Base-by-base conservation (phyloP, 2,113 vertebrate species). In the Pelmatolapia mariae region DNA sequence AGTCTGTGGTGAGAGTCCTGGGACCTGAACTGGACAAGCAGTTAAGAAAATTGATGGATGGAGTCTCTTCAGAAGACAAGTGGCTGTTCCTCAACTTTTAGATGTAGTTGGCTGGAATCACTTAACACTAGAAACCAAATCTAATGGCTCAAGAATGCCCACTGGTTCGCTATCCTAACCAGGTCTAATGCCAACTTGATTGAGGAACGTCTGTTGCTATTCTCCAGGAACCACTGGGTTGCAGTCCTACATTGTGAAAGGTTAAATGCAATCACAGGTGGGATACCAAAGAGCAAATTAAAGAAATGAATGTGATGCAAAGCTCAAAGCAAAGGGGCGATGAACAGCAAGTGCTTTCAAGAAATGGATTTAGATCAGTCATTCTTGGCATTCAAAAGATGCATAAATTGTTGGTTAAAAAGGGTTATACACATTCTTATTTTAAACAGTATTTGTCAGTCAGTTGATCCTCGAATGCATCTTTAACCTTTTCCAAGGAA, bases 401-500 rank as follows among this genome's bases (percentile, higher is more conserved):
- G 5, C 0, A 1, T 47, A 76, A 29, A 76, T 19, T 76, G 24
- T 47, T 76, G 24, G 16, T 76, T 29, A 12, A 76, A 76, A 47
- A 31, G 71, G 22, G 40, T 76, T 76, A 31, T 47, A 47, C 2
- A 0, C 26, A 47, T 18, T 47, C 9, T 47, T 47, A 76, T 52
- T 33, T 78, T 13, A 31, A 7, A 52, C 24, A 52, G 47, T 50
- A 52, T 78, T 19, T 33, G 26, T 9, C 45, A 50, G 24, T 50
- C 45, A 31, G 45, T 52, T n/a, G 45, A 52, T 78, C 3, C 73
- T 52, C 73, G n/a, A 78, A 52, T 31, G 45, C 26, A 78, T 33
- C 45, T 52, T 78, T 78, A 78, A 78, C 73, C 73, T 78, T 78
- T 78, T 78, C 73, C 26, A 50, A 52, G 73, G 26, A 78, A 52